Evolutionary conservation across 30 jellyfish, hydroid and myxozoan genomes (phyloP), one percentile per base, ranked within the genome.

Genomic region (Chrysaora quinquecirrha): DNA sequence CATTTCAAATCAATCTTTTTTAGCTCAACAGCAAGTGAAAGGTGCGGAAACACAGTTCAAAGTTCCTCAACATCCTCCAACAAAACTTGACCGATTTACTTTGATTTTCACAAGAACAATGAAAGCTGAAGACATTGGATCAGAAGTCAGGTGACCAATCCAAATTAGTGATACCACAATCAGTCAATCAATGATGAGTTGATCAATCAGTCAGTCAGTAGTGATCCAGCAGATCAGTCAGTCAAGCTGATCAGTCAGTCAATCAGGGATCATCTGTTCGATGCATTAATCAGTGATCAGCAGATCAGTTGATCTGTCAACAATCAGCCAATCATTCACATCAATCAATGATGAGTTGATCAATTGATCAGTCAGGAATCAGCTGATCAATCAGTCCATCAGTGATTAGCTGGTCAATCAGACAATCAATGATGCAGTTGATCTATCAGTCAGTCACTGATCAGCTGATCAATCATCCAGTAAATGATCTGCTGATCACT

Each of bases 111-210:
- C 95, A 46, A 71, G 87, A 1, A 84, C 95, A 21, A 43, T 84
- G 75, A 73, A 73, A 69, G 95, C 95, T 12, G 87, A 84, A 1
- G 85, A 84, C 22, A 84, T 84, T 73, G 95, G 95, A 20, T 11
- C 18, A 16, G 95, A 84, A 84, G 95, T 84, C 34, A 84, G 95
- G 95, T 84, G 46, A 22, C 2, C n/a, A n/a, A n/a, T n/a, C n/a
- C n/a, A n/a, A n/a, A n/a, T n/a, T n/a, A n/a, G n/a, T n/a, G n/a
- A n/a, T n/a, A n/a, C n/a, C n/a, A n/a, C n/a, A n/a, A n/a, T n/a
- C n/a, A n/a, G n/a, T n/a, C n/a, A n/a, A n/a, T n/a, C n/a, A 65
- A 19, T 65, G 21, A 2, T 19, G 54, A 9, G 60, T 10, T 65
- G 21, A 30, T 9, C 58, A 6, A 43, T 43, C 58, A 43, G 58